phyloP scores from a whole-genome alignment of 2,888 invertebrate genomes.

The Timema podura region DNA sequence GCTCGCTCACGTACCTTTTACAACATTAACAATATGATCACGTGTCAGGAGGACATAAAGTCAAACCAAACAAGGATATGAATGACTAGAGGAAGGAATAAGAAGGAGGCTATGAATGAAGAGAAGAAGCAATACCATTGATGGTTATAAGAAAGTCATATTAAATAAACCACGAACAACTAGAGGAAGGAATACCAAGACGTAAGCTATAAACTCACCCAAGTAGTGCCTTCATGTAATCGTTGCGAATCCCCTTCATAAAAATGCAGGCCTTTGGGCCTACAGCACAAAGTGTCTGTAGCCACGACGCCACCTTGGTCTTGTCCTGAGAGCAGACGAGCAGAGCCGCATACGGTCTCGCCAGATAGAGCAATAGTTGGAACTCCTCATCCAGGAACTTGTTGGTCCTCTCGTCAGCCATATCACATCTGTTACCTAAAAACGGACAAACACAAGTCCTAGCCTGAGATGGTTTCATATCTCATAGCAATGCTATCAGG shows the following conservation, averaged over 20 bases:
- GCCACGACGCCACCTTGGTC: slow-evolving; percentile 48
- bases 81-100: no score
- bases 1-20: slow-evolving; percentile 45
- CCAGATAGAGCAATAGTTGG: slow-evolving; percentile 47
- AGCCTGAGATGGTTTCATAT: background rate
- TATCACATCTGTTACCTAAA: background rate
- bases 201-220: no score
- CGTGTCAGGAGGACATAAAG: no score
- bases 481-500: no score
- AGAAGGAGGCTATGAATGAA: no score
- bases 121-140: no score
- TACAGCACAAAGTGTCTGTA: slow-evolving; percentile 50
- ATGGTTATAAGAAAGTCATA: no score
- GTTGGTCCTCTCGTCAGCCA: background rate
- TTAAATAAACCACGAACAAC: no score
- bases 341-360: slow-evolving; percentile 47
- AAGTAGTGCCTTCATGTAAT: slow-evolving; percentile 52
- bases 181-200: no score
- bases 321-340: slow-evolving; percentile 45
- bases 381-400: slow-evolving; percentile 38
- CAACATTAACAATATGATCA: no score
- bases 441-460: background rate
- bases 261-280: slow-evolving; percentile 45
- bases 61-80: no score
- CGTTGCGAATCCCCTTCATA: slow-evolving; percentile 53